Percentiles rank a stretch among this genome's conserved stretches.
Conservation (phyloP, 92 coral and sea anemone genomes). For the Isaurus tuberculatus region DNA sequence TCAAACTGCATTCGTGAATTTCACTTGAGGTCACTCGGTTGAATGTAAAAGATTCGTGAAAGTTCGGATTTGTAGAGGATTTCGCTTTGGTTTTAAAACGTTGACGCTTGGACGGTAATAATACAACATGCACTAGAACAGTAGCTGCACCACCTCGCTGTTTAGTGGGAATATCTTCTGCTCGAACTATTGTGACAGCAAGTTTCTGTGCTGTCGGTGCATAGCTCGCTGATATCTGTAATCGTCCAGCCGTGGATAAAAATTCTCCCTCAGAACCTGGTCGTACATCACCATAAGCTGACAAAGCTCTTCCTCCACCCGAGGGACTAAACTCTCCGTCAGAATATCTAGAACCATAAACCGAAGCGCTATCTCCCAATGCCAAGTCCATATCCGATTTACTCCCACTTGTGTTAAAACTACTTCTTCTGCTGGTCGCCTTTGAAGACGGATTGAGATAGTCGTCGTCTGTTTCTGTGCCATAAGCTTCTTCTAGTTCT, state of each 20-base stretch:
- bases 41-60: constrained; percentile 96
- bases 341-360: constrained; percentile 81
- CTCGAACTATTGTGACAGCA: constrained; percentile 91
- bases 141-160: constrained; percentile 97
- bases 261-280: constrained; percentile 83
- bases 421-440: constrained; percentile 97
- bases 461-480: constrained; percentile 98
- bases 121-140: constrained; percentile 88
- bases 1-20: constrained; percentile 77
- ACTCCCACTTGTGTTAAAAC: constrained; percentile 98
- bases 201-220: constrained; percentile 98
- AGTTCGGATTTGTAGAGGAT: constrained; percentile 93
- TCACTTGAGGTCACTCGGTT: constrained; percentile 94
- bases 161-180: constrained; percentile 97
- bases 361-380: constrained; percentile 94
- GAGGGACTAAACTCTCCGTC: constrained; percentile 94
- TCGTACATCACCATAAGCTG: constrained; percentile 85
- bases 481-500: constrained; percentile 91
- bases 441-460: constrained; percentile 94
- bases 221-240: constrained; percentile 97
- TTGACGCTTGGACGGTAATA: constrained; percentile 90
- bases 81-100: constrained; percentile 96
- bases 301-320: constrained; percentile 81
- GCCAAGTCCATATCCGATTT: constrained; percentile 97
- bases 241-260: constrained; percentile 91